Conservation (phyloP, 2,888 invertebrate genomes). For the Hyalella azteca region DNA sequence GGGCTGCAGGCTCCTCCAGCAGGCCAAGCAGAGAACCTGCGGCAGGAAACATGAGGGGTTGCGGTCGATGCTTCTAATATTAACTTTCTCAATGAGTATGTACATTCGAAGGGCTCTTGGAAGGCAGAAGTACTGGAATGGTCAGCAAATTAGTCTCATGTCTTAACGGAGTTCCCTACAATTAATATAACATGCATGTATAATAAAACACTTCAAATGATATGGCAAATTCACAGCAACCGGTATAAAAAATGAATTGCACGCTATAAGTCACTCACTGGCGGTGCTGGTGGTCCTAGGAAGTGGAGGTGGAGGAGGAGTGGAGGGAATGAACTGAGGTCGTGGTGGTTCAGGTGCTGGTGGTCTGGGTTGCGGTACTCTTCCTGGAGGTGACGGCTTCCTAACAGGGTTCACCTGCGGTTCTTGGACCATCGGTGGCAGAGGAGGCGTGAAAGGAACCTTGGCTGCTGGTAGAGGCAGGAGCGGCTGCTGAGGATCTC, state of each 20-base stretch:
- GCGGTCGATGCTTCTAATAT: background rate
- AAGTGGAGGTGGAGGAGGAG: background rate
- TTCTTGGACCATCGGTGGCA: background rate
- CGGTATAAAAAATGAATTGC: slow-evolving; percentile 2
- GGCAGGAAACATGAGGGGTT: slow-evolving; percentile 62
- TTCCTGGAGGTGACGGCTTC: background rate
- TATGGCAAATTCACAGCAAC: too few relatives aligned
- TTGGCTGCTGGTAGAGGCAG: background rate
- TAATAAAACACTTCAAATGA: too few relatives aligned
- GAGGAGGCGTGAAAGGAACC: slow-evolving; percentile 4
- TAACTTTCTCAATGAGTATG: too few relatives aligned
- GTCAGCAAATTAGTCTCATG: too few relatives aligned
- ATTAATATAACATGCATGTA: too few relatives aligned
- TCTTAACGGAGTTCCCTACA: too few relatives aligned
- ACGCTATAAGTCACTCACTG: background rate
- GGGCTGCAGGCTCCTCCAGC: slow-evolving; percentile 66
- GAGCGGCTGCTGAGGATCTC: slow-evolving; percentile 63
- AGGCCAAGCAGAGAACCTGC: slow-evolving; percentile 66
- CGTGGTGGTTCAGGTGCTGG: background rate
- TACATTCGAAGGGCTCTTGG: background rate
- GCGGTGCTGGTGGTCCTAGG: slow-evolving; percentile 1
- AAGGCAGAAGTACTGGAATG: background rate
- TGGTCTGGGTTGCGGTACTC: background rate
- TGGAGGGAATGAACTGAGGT: slow-evolving; percentile 26
- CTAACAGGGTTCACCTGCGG: background rate